Percentiles rank a stretch among this genome's conserved stretches.
These are phyloP conservation scores for Metalampra italica DNA, from an alignment of 2,888 invertebrate species.

Conservation along the genomic window DNA sequence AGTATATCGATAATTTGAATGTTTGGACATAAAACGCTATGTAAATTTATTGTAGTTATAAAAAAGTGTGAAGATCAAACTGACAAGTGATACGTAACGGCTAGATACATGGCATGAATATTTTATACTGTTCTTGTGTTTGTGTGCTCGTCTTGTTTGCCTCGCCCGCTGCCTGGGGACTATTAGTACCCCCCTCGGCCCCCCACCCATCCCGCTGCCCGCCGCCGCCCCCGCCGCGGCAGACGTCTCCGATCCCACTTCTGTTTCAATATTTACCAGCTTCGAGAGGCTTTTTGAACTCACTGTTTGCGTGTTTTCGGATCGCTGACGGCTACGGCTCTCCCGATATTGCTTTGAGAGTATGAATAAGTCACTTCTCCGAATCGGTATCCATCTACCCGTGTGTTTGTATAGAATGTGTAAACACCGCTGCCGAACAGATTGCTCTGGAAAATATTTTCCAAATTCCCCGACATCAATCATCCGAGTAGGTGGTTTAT, in stretches of 20 bases:
- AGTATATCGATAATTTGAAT: background rate
- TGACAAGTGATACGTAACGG: constrained; percentile 34
- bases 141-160: constrained; percentile 67
- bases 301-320: constrained; percentile 76
- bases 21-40: background rate
- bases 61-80: constrained; percentile 21
- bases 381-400: constrained; percentile 50
- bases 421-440: constrained; percentile 42
- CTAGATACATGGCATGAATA: constrained; percentile 63
- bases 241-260: constrained; percentile 74
- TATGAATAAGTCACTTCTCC: constrained; percentile 71
- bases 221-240: constrained; percentile 35
- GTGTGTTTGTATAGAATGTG: constrained; percentile 54
- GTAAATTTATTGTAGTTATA: constrained; percentile 2
- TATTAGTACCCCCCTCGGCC: constrained; percentile 53
- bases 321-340: constrained; percentile 71
- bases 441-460: constrained; percentile 39
- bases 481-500: constrained; percentile 28
- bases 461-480: constrained; percentile 23
- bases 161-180: constrained; percentile 74
- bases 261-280: constrained; percentile 77
- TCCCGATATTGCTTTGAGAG: constrained; percentile 70
- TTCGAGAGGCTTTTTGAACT: constrained; percentile 77
- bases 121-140: constrained; percentile 63
- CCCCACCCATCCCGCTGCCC: constrained; percentile 17